These are phyloP conservation scores for Agrotis exclamationis DNA, from an alignment of 2,888 invertebrate genomes.

Conservation along the genomic window DNA sequence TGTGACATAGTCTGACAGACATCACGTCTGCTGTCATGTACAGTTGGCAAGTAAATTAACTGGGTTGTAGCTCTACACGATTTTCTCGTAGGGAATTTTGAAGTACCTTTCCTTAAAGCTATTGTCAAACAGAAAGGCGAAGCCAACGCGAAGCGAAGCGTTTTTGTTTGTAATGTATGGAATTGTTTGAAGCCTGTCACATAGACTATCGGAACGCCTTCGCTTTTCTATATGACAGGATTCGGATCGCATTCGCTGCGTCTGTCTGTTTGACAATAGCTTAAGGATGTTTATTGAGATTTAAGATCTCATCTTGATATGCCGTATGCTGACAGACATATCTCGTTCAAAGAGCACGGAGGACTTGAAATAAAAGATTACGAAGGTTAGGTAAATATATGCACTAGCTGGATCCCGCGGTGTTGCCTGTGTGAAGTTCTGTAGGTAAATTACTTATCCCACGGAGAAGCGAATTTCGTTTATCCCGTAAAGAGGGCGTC, in stretches of 20 bases:
- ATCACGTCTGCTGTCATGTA: constrained; percentile 53
- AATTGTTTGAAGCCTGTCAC: too few relatives aligned
- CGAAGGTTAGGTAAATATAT: not conserved
- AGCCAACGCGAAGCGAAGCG: too few relatives aligned
- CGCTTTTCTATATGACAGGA: too few relatives aligned
- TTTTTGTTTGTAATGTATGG: too few relatives aligned
- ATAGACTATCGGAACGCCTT: too few relatives aligned
- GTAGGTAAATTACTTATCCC: too few relatives aligned
- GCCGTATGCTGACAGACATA: not conserved
- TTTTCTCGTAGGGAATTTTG: not conserved
- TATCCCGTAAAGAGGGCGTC: too few relatives aligned
- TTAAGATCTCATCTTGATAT: constrained; percentile 1
- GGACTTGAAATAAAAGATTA: not conserved
- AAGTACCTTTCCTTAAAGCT: not conserved
- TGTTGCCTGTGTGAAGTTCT: not conserved
- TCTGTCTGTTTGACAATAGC: too few relatives aligned
- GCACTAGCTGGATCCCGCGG: not conserved
- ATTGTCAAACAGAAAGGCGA: too few relatives aligned
- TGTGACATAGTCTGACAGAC: constrained; percentile 47
- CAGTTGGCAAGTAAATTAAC: constrained; percentile 52
- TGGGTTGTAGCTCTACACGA: constrained; percentile 7
- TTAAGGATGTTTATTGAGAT: constrained; percentile 12
- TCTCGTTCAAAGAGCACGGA: not conserved
- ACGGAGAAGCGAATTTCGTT: too few relatives aligned
- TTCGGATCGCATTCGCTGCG: too few relatives aligned